A percentile compares a stretch with the other conserved stretches of the same genome.
phyloP scores from a whole-genome alignment of 2,888 invertebrate species.

The Drosophila robusta region DNA sequence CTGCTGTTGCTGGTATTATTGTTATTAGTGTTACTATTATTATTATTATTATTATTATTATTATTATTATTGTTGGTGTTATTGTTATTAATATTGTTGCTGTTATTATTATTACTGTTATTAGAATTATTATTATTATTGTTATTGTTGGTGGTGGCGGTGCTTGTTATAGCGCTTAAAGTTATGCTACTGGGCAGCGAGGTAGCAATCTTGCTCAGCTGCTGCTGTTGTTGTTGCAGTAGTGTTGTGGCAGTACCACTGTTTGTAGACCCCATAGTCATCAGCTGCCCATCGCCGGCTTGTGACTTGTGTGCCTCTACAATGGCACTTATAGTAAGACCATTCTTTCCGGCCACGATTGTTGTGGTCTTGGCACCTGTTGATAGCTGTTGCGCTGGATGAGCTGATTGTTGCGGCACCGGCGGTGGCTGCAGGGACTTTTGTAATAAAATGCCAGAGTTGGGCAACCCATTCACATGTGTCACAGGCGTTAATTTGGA shows the following conservation, averaged over 20 bases:
- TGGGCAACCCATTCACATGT: conserved; percentile 70
- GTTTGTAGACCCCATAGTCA: conserved; percentile 89
- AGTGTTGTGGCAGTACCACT: conserved; percentile 89
- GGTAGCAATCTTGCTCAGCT: conserved; percentile 72
- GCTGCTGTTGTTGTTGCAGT: conserved; percentile 78
- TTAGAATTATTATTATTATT: conserved; percentile 24
- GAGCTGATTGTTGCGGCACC: conserved; percentile 18
- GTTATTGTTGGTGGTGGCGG: conserved; percentile 41
- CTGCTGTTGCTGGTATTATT: conserved; percentile 48
- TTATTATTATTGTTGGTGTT: conserved; percentile 24
- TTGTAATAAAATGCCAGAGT: conserved; percentile 51
- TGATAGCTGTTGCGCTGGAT: conserved; percentile 39
- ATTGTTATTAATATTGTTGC: conserved; percentile 20
- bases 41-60: conserved; percentile 31
- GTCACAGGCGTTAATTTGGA: conserved; percentile 57
- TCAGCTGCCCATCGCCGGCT: conserved; percentile 29
- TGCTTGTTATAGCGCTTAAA: conserved; percentile 70
- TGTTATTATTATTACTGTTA: conserved; percentile 23
- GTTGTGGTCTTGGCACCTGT: conserved; percentile 63
- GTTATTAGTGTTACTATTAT: conserved; percentile 28
- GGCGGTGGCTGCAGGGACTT: conserved; percentile 43
- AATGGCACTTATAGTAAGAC: conserved; percentile 78
- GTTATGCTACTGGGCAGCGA: conserved; percentile 80
- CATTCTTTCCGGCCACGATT: conserved; percentile 79
- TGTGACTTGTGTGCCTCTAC: conserved; percentile 62